Conservation (phyloP, 2,797 vertebrate species). For the Takifugu rubripes region DNA sequence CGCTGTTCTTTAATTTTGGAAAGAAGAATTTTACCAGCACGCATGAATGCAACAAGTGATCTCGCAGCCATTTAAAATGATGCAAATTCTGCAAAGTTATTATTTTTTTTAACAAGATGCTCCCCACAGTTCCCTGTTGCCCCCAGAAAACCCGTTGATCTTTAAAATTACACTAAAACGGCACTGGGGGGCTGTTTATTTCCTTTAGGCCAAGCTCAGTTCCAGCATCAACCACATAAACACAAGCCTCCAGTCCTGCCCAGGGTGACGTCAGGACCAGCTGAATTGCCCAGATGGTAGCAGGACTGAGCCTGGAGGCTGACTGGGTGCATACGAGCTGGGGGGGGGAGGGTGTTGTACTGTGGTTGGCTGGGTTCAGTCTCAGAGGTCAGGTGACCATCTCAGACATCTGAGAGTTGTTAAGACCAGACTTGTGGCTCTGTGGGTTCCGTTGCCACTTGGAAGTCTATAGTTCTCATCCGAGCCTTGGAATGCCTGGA, state of each 20-base stretch:
- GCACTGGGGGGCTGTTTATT: slow-evolving; percentile 35
- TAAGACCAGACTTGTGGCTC: too few relatives aligned
- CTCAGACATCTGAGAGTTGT: too few relatives aligned
- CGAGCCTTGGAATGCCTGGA: too few relatives aligned
- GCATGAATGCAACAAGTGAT: too few relatives aligned
- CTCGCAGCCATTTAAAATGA: too few relatives aligned
- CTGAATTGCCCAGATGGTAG: slow-evolving; percentile 54
- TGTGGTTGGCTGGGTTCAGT: slow-evolving; percentile 8
- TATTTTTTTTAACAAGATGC: too few relatives aligned
- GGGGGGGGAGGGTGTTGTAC: slow-evolving; percentile 21
- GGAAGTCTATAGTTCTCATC: too few relatives aligned
- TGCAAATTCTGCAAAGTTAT: too few relatives aligned
- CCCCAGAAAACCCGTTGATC: too few relatives aligned
- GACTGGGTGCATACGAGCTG: slow-evolving; percentile 31
- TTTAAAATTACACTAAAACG: background rate
- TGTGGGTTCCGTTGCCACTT: too few relatives aligned
- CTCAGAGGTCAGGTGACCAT: background rate
- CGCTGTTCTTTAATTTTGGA: background rate
- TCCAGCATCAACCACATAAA: slow-evolving; percentile 1
- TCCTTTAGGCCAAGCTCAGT: slow-evolving; percentile 19
- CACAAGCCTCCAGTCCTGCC: slow-evolving; percentile 22
- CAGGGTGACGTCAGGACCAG: slow-evolving; percentile 24
- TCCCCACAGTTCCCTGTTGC: too few relatives aligned
- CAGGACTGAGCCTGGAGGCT: slow-evolving; percentile 28
- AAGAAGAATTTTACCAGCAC: background rate